phyloP scores from a whole-genome alignment of 2,888 invertebrate species.

The Troides aeacus region DNA sequence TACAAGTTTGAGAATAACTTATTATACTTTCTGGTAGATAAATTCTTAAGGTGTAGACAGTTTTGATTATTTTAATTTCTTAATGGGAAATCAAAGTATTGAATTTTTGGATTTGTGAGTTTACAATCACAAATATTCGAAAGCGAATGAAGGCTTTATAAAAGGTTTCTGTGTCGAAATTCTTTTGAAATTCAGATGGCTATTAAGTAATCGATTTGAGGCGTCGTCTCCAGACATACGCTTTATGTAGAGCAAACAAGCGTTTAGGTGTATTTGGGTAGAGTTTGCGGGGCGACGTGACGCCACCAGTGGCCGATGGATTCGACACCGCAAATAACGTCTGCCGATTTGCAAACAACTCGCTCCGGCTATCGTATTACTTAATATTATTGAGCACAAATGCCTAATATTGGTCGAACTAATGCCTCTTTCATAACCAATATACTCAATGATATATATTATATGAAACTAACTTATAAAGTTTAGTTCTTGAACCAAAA shows the following conservation, averaged over 20 bases:
- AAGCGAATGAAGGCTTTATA: background rate
- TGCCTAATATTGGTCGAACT: constrained; percentile 11
- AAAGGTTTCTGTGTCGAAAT: background rate
- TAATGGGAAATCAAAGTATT: background rate
- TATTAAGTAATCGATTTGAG: constrained; percentile 51
- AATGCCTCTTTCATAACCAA: no score
- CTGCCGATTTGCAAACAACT: constrained; percentile 70
- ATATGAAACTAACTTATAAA: no score
- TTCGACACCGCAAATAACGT: constrained; percentile 74
- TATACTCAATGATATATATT: no score
- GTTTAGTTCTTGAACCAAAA: no score
- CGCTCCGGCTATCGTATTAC: constrained; percentile 68
- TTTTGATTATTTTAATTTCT: no score
- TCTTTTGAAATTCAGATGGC: constrained; percentile 11
- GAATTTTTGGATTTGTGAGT: background rate
- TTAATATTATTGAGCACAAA: constrained; percentile 27
- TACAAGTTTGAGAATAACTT: no score
- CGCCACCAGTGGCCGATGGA: constrained; percentile 69
- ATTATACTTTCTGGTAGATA: no score
- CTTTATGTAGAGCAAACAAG: constrained; percentile 60
- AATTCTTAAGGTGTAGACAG: no score
- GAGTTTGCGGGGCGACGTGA: constrained; percentile 61
- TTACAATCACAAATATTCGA: background rate
- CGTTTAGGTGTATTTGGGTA: constrained; percentile 67
- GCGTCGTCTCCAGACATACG: constrained; percentile 66